phyloP scores from a whole-genome alignment of 1,140 invertebrate genomes.

The Leptinotarsa undecemlineata region DNA sequence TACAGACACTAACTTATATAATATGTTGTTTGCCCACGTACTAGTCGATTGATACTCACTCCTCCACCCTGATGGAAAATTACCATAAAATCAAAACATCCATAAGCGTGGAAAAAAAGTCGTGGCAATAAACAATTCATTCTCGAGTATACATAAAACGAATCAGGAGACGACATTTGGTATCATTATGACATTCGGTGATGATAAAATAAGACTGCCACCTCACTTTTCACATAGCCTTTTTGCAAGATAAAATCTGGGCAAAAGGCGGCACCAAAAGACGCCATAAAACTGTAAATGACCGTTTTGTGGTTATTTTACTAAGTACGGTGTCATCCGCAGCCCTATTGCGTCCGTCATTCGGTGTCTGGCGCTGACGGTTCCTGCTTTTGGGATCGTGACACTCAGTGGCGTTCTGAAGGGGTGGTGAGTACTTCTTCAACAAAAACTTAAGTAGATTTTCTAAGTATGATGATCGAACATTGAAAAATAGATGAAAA shows the following conservation, averaged over 20 bases:
- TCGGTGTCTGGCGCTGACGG: slow-evolving; percentile 42
- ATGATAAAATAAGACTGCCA: slow-evolving; percentile 43
- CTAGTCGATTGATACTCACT: neutral
- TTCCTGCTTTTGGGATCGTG: slow-evolving; percentile 31
- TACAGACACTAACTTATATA: too few species aligned
- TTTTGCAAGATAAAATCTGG: slow-evolving; percentile 45
- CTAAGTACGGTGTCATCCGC: slow-evolving; percentile 49
- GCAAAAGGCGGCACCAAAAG: slow-evolving; percentile 44
- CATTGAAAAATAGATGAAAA: too few species aligned
- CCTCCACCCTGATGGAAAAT: neutral
- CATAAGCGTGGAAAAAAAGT: slow-evolving; percentile 3
- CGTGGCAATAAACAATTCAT: slow-evolving; percentile 37
- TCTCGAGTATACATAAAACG: slow-evolving; percentile 33
- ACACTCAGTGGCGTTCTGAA: slow-evolving; percentile 27
- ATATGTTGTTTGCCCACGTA: neutral
- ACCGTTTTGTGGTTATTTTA: slow-evolving; percentile 51
- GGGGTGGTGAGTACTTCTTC: too few species aligned
- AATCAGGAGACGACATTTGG: slow-evolving; percentile 21
- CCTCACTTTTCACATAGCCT: slow-evolving; percentile 39
- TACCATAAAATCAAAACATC: slow-evolving; percentile 12
- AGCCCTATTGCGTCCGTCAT: slow-evolving; percentile 44
- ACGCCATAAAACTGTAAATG: slow-evolving; percentile 50
- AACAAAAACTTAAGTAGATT: too few species aligned
- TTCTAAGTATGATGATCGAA: too few species aligned
- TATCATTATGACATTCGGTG: slow-evolving; percentile 41